Evolutionary conservation across 2,888 invertebrate species (phyloP), one percentile per base, ranked within the genome.

Genomic region (Leistus spinibarbis): DNA sequence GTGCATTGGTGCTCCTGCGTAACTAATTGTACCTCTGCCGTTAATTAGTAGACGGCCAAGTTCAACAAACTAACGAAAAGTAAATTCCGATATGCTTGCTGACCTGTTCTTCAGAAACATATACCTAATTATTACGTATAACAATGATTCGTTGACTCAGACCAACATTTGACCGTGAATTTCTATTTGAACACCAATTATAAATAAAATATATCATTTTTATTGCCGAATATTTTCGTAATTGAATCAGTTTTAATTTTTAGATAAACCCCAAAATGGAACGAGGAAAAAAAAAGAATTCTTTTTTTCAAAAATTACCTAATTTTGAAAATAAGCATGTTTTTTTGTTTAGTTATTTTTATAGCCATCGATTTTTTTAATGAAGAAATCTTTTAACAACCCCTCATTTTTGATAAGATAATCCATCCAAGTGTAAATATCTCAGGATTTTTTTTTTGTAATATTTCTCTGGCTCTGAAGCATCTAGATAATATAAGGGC

Each of bases 1-100:
- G 63, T 63, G 63, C 64, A 54, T 66, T 27, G n/a, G 57, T 57
- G 56, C 66, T 27, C 19, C 54, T 65, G 72, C 72, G 72, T 19
- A 72, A 72, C 72, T 72, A 72, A 72, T 72, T 72, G 66, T 27
- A 16, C 22, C 57, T 72, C 16, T 23, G 23, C 16, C 23, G 40
- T 16, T 72, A 72, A 72, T 72, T 72, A 72, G 66, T 64, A 64
- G 66, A 40, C 22, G 13, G 4, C 60, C 54, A 54, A 40, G 72
- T 72, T 72, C 72, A 72, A 72, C 24, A 72, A 72, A 72, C 72
- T 66, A 20, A 71, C 72, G 66, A 72, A 72, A 40, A 65, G 54
- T 20, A 66, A 24, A 72, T 66, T 65, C 72, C 65, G 20, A 72
- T 40, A 40, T 40, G 40, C 40, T 40, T 13, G 40, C 40, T 40